These are phyloP conservation scores for Dolichallabes microphthalmus DNA, from an alignment of 2,113 vertebrate genomes.

Conservation along the genomic window DNA sequence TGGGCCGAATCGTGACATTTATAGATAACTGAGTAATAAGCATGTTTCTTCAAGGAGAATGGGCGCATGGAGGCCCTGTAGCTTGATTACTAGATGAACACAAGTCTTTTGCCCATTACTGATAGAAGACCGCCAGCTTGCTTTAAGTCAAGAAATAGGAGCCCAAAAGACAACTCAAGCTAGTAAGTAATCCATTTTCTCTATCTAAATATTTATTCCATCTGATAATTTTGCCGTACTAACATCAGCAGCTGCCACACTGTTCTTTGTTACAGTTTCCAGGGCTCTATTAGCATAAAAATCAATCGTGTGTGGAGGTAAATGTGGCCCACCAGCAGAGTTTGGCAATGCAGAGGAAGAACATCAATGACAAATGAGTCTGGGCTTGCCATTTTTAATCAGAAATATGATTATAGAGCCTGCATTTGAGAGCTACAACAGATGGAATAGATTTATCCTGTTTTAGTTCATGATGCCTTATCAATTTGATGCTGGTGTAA, in stretches of 20 bases:
- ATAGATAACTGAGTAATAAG: conserved; percentile 70
- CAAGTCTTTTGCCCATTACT: not conserved
- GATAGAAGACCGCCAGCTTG: conserved; percentile 9
- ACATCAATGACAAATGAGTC: conserved; percentile 35
- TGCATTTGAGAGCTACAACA: conserved; percentile 16
- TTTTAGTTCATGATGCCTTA: conserved; percentile 30
- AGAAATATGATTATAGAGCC: conserved; percentile 33
- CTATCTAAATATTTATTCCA: conserved; percentile 39
- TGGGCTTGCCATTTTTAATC: conserved; percentile 36
- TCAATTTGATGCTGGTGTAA: conserved; percentile 5
- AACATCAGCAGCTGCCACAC: conserved; percentile 31
- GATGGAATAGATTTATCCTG: conserved; percentile 34
- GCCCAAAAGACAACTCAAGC: not conserved
- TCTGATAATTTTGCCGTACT: conserved; percentile 38
- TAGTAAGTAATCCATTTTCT: conserved; percentile 14
- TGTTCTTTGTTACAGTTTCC: conserved; percentile 37
- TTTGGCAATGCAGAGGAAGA: conserved; percentile 27
- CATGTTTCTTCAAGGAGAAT: conserved; percentile 53
- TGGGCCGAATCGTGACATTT: conserved; percentile 66
- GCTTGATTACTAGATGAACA: conserved; percentile 11
- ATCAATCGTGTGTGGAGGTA: conserved; percentile 42
- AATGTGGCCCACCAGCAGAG: conserved; percentile 39
- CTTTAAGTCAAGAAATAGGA: not conserved
- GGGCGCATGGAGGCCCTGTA: not conserved
- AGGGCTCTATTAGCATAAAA: conserved; percentile 42